A percentile compares a stretch with the other conserved stretches of the same genome.
These are phyloP conservation scores for Rallus crepitans DNA, from an alignment of 2,797 vertebrate genomes.

Conservation along the genomic window DNA sequence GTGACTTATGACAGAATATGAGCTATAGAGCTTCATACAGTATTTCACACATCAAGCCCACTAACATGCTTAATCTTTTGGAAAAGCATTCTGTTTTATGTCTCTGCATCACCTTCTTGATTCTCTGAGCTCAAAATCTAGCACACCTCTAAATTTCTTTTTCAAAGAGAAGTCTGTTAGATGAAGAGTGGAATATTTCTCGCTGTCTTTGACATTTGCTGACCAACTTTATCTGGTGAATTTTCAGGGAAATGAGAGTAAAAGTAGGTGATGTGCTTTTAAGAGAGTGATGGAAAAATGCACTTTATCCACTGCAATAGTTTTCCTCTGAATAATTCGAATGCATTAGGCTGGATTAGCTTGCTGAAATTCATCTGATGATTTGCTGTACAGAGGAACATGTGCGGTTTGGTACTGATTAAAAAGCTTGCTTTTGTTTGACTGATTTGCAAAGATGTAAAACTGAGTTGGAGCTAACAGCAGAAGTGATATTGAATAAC, in stretches of 20 bases:
- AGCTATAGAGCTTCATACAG: not conserved
- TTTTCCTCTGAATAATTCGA: not conserved
- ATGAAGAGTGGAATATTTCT: not conserved
- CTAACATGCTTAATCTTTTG: not conserved
- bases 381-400: not conserved
- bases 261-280: not conserved
- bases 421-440: not conserved
- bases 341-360: not conserved
- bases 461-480: not conserved
- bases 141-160: not conserved
- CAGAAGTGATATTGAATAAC: not conserved
- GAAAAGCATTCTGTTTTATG: not conserved
- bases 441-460: not conserved
- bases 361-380: not conserved
- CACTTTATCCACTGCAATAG: not conserved
- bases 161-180: not conserved
- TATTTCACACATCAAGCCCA: constrained; percentile 5
- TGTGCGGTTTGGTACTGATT: not conserved
- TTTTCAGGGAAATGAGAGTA: not conserved
- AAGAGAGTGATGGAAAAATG: not conserved
- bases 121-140: not conserved
- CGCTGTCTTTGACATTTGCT: not conserved
- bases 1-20: constrained; percentile 6
- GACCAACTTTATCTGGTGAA: not conserved
- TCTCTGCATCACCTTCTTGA: not conserved